Percentiles rank a stretch among this genome's conserved stretches.
These are phyloP conservation scores for Hoplostethus atlanticus DNA, from an alignment of 2,797 vertebrate genomes.

Conservation along the genomic window DNA sequence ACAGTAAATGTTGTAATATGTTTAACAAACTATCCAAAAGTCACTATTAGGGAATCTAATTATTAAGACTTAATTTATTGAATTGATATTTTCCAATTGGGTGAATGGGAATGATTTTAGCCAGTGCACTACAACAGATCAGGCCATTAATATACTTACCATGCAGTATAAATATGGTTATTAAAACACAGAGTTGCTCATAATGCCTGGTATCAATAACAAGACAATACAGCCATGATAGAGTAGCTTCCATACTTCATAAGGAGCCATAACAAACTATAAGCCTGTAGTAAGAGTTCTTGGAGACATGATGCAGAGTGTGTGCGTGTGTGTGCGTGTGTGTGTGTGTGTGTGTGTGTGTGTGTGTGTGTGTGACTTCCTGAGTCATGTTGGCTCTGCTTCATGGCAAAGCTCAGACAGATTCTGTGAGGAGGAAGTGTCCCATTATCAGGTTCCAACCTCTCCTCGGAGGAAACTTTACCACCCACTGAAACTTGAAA, in stretches of 20 bases:
- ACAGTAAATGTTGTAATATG: too few species aligned
- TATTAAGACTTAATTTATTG: too few species aligned
- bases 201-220: too few species aligned
- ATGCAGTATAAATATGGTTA: too few species aligned
- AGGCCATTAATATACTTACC: too few species aligned
- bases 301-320: slow-evolving; percentile 3
- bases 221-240: neutral
- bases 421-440: slow-evolving; percentile 58
- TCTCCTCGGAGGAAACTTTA: slow-evolving; percentile 24
- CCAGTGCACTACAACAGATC: too few species aligned
- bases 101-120: too few species aligned
- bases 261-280: too few species aligned
- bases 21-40: too few species aligned
- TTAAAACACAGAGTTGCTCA: too few species aligned
- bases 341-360: slow-evolving; percentile 6
- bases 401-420: slow-evolving; percentile 26
- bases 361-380: slow-evolving; percentile 4
- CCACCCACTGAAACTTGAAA: neutral
- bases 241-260: neutral
- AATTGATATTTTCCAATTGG: too few species aligned
- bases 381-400: slow-evolving; percentile 25
- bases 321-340: neutral
- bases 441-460: slow-evolving; percentile 46
- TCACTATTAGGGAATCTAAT: too few species aligned
- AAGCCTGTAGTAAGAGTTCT: slow-evolving; percentile 3